Base-by-base conservation (phyloP, 2,113 vertebrate species). In the Lagopus leucura region DNA sequence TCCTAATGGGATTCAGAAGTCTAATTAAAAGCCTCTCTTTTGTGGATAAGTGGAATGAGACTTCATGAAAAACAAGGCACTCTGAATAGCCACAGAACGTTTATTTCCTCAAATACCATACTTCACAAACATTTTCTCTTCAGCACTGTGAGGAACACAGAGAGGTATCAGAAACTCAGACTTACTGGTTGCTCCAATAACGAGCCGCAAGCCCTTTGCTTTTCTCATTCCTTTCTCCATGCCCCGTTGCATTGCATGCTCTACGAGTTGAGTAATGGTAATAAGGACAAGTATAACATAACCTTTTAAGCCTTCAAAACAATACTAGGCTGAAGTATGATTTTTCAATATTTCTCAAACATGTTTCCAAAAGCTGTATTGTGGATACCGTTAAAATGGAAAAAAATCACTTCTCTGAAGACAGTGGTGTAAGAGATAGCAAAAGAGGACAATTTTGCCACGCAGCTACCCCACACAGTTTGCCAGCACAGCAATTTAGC, bases 11-110 rank as follows among this genome's bases (percentile, higher is more conserved):
- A 98, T 97, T 97, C 94, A 97, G 90, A 98, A 97, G 95, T 97
- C 96, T 98, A 97, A 98, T 97, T 98, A 98, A 95, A 96, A 97
- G 73, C 95, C 79, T 96, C 95, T 97, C 95, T 97, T 98, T 95
- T 96, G 70, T 94, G 66, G 90, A 96, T 97, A 94, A 97, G 82
- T 97, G 80, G 82, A 96, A 97, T 78, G 58, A 97, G 94, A 96
- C 89, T 96, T 75, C 79, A 89, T 82, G 86, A 97, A 93, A 95
- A 96, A 78, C 54, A 94, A 95, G 81, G 73, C 76, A 93, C 30
- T 96, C 97, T 45, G 93, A 96, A 96, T 94, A 96, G 87, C 55
- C 90, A 70, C 48, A 92, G 90, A 97, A 58, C 94, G 75, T 27
- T 80, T 88, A 90, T 92, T 96, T 96, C 92, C 85, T 95, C 87